Evolutionary conservation across 35 echinoderm and acorn worm species (phyloP), one percentile per base, ranked within the genome.

Genomic region (Heliocidaris tuberculata): DNA sequence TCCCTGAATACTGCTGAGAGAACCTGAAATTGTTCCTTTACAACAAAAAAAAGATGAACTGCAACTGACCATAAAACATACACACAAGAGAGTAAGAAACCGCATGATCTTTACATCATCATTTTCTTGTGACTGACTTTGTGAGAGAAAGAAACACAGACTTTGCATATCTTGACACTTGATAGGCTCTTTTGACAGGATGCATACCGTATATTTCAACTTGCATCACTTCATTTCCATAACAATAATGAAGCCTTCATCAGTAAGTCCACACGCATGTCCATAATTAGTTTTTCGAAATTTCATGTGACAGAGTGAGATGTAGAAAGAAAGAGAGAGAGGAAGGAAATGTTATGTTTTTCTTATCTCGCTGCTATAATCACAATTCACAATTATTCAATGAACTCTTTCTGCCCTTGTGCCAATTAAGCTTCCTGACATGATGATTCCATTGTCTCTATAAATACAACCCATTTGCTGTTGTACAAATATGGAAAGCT

Each of bases 301-400:
- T 78, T 78, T 78, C 65, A 78, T 78, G 17, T 52, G 1, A 52
- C 7, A 78, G 19, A 5, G 2, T 19, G 27, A 21, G 15, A 24
- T 27, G 19, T 7, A 27, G 61, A 71, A 71, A 24, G 61, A 71
- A 21, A 71, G 7, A 78, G 65, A 27, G 17, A 78, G 6, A 7
- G 21, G 27, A 78, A 78, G 65, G 65, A 78, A 78, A 78, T 27
- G 21, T n/a, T 78, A 21, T 78, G 65, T 21, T 78, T 78, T 78
- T 27, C 65, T 78, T 78, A 24, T 78, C 65, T 78, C 65, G 21
- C 65, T 70, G 65, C 65, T 78, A 78, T 78, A 78, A 78, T 78
- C 65, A 78, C 65, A 78, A 78, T 78, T 78, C 65, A 78, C 65
- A 78, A 78, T 78, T 78, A 78, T 78, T 78, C 65, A 78, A 78